These are phyloP conservation scores for Cancer borealis DNA, from an alignment of 2,888 invertebrate genomes.

Conservation along the genomic window DNA sequence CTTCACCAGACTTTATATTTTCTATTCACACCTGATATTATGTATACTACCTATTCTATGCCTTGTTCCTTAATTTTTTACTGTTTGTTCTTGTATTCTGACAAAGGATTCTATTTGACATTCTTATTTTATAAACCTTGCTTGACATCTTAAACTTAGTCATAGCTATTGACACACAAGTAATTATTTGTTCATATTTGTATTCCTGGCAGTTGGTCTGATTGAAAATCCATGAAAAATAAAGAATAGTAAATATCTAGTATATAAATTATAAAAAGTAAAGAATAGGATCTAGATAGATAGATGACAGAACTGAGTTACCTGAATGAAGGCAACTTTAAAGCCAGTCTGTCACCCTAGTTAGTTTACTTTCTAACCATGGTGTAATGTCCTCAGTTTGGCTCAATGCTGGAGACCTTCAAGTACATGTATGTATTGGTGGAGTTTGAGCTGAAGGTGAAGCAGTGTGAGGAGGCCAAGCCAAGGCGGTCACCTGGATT, in stretches of 20 bases:
- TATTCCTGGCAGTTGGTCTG: too few relatives aligned
- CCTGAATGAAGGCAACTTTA: too few relatives aligned
- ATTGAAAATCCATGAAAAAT: too few relatives aligned
- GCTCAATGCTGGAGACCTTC: constrained; percentile 48
- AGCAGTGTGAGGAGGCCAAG: constrained; percentile 23
- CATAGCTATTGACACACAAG: not conserved
- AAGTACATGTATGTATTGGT: constrained; percentile 28
- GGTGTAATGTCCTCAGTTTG: constrained; percentile 24
- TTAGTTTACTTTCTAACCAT: not conserved
- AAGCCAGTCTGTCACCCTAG: too few relatives aligned
- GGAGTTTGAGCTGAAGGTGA: constrained; percentile 38
- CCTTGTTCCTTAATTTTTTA: not conserved
- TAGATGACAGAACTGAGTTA: too few relatives aligned
- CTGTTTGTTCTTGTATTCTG: not conserved
- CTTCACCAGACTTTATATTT: not conserved
- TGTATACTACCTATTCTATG: not conserved
- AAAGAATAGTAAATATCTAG: too few relatives aligned
- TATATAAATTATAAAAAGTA: too few relatives aligned
- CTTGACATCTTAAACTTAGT: not conserved
- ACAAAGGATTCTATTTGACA: not conserved
- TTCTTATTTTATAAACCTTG: not conserved
- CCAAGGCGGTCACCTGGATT: not conserved
- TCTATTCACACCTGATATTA: not conserved
- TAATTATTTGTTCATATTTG: not conserved
- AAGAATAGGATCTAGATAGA: too few relatives aligned